A percentile compares a stretch with the other conserved stretches of the same genome.
phyloP scores from a whole-genome alignment of 2,888 invertebrate genomes.

The Willowsia nigromaculata region DNA sequence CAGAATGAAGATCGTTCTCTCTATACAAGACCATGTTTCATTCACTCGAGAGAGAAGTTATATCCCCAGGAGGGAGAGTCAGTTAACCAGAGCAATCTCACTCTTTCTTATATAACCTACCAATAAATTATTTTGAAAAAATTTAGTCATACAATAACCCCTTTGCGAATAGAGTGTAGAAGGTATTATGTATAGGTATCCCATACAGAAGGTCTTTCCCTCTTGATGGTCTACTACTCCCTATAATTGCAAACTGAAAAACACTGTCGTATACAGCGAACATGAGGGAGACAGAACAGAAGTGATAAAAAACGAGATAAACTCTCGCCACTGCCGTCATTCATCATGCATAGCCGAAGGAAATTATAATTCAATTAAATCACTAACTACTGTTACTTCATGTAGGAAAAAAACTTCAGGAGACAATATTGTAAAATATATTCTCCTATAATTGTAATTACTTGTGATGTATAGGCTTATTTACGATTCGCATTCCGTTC shows the following conservation, averaged over 20 bases:
- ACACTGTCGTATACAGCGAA: not conserved
- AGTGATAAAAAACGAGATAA: conserved; percentile 61
- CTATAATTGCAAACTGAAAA: not conserved
- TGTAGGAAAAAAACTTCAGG: not conserved
- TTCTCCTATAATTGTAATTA: not conserved
- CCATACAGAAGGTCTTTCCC: not conserved
- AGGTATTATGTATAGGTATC: not conserved
- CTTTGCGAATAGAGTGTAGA: not conserved
- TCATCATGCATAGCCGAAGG: not conserved
- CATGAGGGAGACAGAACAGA: conserved; percentile 16
- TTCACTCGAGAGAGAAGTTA: not conserved
- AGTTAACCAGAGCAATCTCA: not conserved
- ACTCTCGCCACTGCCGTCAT: conserved; percentile 40
- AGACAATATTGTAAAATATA: not conserved
- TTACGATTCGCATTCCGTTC: not conserved
- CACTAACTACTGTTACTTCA: not conserved
- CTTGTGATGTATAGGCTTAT: not conserved
- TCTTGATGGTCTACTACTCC: not conserved
- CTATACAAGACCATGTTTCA: not conserved
- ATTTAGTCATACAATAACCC: not conserved
- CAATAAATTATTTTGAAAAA: not conserved
- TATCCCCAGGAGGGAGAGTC: not conserved
- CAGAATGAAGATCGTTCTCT: not conserved
- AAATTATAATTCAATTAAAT: conserved; percentile 24
- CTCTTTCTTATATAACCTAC: not conserved